phyloP scores from a whole-genome alignment of 1,140 invertebrate species.

The Linepithema humile region DNA sequence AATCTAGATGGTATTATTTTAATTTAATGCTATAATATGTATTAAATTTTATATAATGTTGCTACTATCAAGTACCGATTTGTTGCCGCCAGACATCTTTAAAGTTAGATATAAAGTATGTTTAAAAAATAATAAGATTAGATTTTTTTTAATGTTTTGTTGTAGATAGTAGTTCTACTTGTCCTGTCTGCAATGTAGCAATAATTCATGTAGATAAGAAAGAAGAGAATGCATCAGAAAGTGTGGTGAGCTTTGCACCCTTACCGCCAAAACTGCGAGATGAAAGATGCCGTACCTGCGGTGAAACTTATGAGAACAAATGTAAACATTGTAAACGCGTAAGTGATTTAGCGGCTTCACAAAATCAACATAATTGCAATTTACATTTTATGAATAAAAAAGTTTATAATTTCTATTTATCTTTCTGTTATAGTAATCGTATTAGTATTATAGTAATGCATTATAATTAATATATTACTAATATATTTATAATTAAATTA shows the following conservation, averaged over 20 bases:
- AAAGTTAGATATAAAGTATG: too few species aligned
- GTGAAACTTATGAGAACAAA: neutral
- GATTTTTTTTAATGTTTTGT: neutral
- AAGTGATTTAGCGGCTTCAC: neutral
- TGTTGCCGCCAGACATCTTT: too few species aligned
- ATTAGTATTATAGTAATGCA: neutral
- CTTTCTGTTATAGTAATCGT: neutral
- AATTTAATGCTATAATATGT: too few species aligned
- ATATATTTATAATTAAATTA: too few species aligned
- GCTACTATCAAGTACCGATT: too few species aligned
- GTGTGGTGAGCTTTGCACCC: slow-evolving; percentile 15
- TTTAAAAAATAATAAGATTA: neutral
- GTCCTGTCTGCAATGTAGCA: slow-evolving; percentile 36
- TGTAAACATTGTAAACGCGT: slow-evolving; percentile 47
- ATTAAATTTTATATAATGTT: too few species aligned
- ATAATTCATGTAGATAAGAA: neutral
- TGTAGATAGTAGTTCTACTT: slow-evolving; percentile 11
- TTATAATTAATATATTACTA: neutral
- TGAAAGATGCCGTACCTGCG: slow-evolving; percentile 21
- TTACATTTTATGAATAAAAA: neutral
- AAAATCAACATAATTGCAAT: neutral
- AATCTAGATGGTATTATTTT: too few species aligned
- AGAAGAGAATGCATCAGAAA: neutral
- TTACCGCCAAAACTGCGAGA: slow-evolving; percentile 33
- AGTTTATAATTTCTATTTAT: neutral